Evolutionary conservation across 2,113 vertebrate genomes (phyloP).

Genomic region (Albula goreensis): DNA sequence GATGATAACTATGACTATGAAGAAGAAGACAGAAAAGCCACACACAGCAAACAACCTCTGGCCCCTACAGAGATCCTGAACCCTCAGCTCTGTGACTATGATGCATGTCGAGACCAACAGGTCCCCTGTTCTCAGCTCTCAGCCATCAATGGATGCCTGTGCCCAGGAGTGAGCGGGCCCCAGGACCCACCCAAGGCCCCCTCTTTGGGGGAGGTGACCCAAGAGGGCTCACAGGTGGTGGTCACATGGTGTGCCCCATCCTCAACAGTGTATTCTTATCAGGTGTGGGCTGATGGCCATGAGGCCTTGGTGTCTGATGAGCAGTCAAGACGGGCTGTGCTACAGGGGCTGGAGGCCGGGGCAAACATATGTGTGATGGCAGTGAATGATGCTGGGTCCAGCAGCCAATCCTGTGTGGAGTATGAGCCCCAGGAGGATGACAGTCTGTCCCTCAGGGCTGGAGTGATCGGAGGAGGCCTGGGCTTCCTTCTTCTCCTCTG

Average conservation of each 20-base stretch:
- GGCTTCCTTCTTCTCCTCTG: slow-evolving; percentile 55
- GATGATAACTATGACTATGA: slow-evolving; percentile 14
- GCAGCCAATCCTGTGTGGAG: slow-evolving; percentile 52
- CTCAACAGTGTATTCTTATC: slow-evolving; percentile 62
- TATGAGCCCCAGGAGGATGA: slow-evolving; percentile 33
- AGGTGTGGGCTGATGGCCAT: slow-evolving; percentile 49
- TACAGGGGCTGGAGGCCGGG: slow-evolving; percentile 55
- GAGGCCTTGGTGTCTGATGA: slow-evolving; percentile 29
- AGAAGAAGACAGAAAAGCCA: background rate
- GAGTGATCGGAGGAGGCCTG: slow-evolving; percentile 55
- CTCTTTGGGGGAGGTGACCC: slow-evolving; percentile 43
- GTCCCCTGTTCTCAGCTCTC: slow-evolving; percentile 50
- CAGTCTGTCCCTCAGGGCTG: slow-evolving; percentile 17
- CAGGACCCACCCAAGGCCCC: slow-evolving; percentile 50
- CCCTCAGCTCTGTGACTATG: slow-evolving; percentile 44
- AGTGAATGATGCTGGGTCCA: slow-evolving; percentile 58
- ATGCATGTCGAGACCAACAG: slow-evolving; percentile 61
- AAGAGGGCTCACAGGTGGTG: slow-evolving; percentile 42
- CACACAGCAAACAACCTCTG: background rate
- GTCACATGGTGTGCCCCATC: slow-evolving; percentile 71
- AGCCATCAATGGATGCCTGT: slow-evolving; percentile 51
- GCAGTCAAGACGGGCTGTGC: slow-evolving; percentile 32
- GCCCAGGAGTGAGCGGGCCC: slow-evolving; percentile 62
- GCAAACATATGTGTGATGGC: slow-evolving; percentile 69
- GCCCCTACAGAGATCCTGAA: background rate